These are phyloP conservation scores for Hycleus phaleratus DNA, from an alignment of 1,140 invertebrate species.

Conservation along the genomic window DNA sequence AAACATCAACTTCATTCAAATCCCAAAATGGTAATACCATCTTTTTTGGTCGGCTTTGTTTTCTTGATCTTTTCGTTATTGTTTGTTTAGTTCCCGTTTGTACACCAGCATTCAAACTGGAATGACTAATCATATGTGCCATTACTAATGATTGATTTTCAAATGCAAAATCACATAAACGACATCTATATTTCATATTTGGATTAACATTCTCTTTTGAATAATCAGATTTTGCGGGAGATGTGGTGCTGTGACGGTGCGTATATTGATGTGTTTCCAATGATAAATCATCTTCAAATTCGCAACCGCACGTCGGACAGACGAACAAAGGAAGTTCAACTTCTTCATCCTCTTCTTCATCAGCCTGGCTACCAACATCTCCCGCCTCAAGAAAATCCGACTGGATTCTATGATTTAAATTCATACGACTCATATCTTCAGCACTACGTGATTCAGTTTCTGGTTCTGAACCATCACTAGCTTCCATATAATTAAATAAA, in stretches of 20 bases:
- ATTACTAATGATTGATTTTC: constrained; percentile 43
- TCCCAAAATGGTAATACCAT: constrained; percentile 37
- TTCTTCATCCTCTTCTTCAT: constrained; percentile 45
- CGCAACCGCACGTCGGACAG: constrained; percentile 47
- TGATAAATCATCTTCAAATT: constrained; percentile 46
- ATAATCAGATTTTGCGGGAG: constrained; percentile 39
- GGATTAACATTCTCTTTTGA: constrained; percentile 38
- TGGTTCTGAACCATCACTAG: constrained; percentile 49
- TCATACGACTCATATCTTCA: constrained; percentile 69
- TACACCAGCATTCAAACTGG: constrained; percentile 24
- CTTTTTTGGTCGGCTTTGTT: constrained; percentile 45
- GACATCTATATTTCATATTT: constrained; percentile 39
- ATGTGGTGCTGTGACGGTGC: constrained; percentile 40
- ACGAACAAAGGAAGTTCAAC: constrained; percentile 41
- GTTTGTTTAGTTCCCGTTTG: constrained; percentile 24
- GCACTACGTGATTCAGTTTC: constrained; percentile 48
- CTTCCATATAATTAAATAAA: constrained; percentile 52
- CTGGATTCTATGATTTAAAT: constrained; percentile 63
- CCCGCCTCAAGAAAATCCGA: constrained; percentile 46
- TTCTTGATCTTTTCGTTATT: constrained; percentile 38
- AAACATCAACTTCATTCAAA: constrained; percentile 30
- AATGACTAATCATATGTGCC: constrained; percentile 45
- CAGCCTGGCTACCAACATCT: constrained; percentile 40
- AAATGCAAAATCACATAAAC: constrained; percentile 40
- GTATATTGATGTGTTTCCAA: constrained; percentile 42